Evolutionary conservation across 2,888 invertebrate species (phyloP).

Genomic region (Polymixis lichenea): DNA sequence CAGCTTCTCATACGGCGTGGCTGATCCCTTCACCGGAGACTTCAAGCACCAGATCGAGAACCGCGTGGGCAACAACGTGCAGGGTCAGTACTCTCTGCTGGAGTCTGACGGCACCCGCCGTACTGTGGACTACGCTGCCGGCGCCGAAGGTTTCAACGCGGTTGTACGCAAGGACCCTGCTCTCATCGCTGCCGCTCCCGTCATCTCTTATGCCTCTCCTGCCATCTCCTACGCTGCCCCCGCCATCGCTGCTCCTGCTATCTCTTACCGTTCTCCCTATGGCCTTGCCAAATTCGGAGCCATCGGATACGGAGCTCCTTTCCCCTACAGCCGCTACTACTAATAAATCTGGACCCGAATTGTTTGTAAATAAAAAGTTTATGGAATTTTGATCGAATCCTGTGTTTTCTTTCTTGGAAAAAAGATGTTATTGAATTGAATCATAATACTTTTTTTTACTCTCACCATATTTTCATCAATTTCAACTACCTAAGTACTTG

Average conservation of each 20-base stretch:
- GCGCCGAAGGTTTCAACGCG: slow-evolving; percentile 89
- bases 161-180: slow-evolving; percentile 87
- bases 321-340: slow-evolving; percentile 64
- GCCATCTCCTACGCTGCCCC: slow-evolving; percentile 65
- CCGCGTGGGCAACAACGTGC: slow-evolving; percentile 71
- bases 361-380: slow-evolving; percentile 62
- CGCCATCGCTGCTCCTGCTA: slow-evolving; percentile 33
- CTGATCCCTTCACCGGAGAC: slow-evolving; percentile 88
- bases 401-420: slow-evolving; percentile 21
- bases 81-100: slow-evolving; percentile 79
- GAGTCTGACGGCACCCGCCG: slow-evolving; percentile 89
- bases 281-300: slow-evolving; percentile 48
- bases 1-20: slow-evolving; percentile 88
- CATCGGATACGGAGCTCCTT: slow-evolving; percentile 58
- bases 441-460: too few relatives aligned
- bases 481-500: neutral
- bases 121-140: slow-evolving; percentile 89
- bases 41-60: slow-evolving; percentile 85
- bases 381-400: slow-evolving; percentile 33
- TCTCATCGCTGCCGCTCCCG: slow-evolving; percentile 67
- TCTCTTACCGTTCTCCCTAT: slow-evolving; percentile 39
- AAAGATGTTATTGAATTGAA: neutral
- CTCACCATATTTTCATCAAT: too few relatives aligned
- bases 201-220: slow-evolving; percentile 58
- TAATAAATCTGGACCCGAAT: slow-evolving; percentile 35